Conservation (phyloP, 2,888 invertebrate genomes). For the Ganaspis brasiliensis region DNA sequence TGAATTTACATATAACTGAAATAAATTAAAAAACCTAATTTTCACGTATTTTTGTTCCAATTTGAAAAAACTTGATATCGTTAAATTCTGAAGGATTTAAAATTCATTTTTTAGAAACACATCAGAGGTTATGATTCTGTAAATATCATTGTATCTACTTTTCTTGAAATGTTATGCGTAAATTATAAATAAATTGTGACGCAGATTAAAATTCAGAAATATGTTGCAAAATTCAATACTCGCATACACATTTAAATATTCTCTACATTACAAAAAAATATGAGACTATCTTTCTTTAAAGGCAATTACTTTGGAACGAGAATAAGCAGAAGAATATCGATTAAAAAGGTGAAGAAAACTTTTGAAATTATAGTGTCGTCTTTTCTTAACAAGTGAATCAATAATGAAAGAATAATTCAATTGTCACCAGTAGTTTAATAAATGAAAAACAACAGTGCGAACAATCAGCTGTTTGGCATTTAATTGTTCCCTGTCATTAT, state of each 20-base stretch:
- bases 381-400: no score
- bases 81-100: no score
- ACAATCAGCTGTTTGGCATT: no score
- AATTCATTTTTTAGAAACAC: no score
- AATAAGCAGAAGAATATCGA: not conserved
- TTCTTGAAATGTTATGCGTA: conserved; percentile 13
- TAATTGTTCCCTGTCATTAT: no score
- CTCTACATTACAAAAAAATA: not conserved
- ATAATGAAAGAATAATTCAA: no score
- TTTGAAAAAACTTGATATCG: no score
- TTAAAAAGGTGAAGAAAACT: not conserved
- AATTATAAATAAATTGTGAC: conserved; percentile 7
- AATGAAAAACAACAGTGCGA: no score
- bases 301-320: not conserved
- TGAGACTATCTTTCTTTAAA: not conserved
- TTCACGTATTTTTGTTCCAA: no score
- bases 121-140: not conserved
- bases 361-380: not conserved
- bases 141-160: not conserved
- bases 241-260: not conserved
- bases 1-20: no score
- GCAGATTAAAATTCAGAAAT: conserved; percentile 17
- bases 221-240: conserved; percentile 18
- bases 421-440: no score
- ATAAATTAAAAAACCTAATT: no score